Evolutionary conservation across 92 coral and sea anemone species (phyloP), one percentile per base, ranked within the genome.

Genomic region (Pocillopora meandrina): DNA sequence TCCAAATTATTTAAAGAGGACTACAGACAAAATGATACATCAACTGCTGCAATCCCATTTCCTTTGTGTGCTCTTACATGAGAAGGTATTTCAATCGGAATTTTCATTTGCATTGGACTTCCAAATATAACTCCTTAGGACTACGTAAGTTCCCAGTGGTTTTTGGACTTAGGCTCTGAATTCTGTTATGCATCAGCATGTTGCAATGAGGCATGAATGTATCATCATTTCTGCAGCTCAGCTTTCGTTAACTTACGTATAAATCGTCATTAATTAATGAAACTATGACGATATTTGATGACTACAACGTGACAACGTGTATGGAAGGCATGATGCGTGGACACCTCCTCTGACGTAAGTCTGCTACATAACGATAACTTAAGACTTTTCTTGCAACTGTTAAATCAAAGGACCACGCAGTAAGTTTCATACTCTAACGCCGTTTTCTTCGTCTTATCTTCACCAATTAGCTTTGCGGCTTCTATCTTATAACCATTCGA

Each of bases 241-340:
- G 16, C 19, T 60, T 18, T 57, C 8, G 19, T 68, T 60, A 18
- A 81, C 77, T 42, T 19, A 81, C 77, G 20, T 18, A 72, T 60
- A 81, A 56, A 42, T 33, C 12, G n/a, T 60, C 68, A 57, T 60
- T 69, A 12, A 58, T 33, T 36, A 19, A 34, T 71, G 36, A 72
- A 61, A 72, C 49, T 17, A 23, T 73, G 80, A 65, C 79, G 64
- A 11, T 42, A 42, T 67, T 52, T 74, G 74, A 15, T 73, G 80
- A 21, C 35, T 61, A n/a, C 49, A 20, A 47, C 26, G 23, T 34
- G 71, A 78, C 61, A 61, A 72, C 72, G 20, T 26, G 68, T 61
- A 65, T 63, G 86, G 86, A 81, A 20, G 33, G 49, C n/a, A 16
- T 65, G 56, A 67, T 62, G 85, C 76, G 72, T 59, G 81, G 49